Evolutionary conservation across 2,797 vertebrate species (phyloP), one percentile per base, ranked within the genome.

Genomic region (Argya squamiceps): DNA sequence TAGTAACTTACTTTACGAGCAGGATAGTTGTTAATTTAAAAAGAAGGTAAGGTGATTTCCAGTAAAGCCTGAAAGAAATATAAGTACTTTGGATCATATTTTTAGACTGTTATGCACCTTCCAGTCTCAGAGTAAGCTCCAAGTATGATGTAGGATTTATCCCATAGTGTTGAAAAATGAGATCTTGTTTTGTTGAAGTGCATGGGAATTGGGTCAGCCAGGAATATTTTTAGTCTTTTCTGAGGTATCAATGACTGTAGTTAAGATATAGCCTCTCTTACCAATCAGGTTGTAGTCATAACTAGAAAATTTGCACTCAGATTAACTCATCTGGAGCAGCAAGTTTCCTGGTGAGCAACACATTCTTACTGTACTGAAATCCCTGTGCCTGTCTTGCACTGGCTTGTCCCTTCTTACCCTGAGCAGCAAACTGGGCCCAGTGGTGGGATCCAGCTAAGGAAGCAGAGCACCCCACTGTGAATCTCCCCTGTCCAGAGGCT

Each of bases 381-480:
- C 5, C 27, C 12, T 6, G 3, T 27, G 18, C 9, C 15, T 20
- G 11, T 47, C 59, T 64, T 2, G 0, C 29, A 1, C 13, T 5
- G 2, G 11, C 41, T 76, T 39, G 6, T 49, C n/a, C 50, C 24
- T 77, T 58, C 23, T 44, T 19, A 53, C 21, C 9, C 46, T 8
- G 18, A 18, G 26, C 47, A 77, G 32, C 18, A 76, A 67, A 49
- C 32, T 4, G 11, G 16, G 7, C 30, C 10, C 1, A 1, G 24
- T 19, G 22, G 23, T 24, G 43, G 63, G 26, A 85, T 10, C 13
- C 1, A 4, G 17, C 26, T 1, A 12, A 71, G 36, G 60, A 65
- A 81, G 19, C 39, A 49, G 36, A 44, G 29, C 13, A 36, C 16
- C 30, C 37, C 43, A 36, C 16, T 49, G 24, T 41, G 37, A 68